Conservation (phyloP, 2,113 vertebrate species). For the Dasyornis broadbenti region DNA sequence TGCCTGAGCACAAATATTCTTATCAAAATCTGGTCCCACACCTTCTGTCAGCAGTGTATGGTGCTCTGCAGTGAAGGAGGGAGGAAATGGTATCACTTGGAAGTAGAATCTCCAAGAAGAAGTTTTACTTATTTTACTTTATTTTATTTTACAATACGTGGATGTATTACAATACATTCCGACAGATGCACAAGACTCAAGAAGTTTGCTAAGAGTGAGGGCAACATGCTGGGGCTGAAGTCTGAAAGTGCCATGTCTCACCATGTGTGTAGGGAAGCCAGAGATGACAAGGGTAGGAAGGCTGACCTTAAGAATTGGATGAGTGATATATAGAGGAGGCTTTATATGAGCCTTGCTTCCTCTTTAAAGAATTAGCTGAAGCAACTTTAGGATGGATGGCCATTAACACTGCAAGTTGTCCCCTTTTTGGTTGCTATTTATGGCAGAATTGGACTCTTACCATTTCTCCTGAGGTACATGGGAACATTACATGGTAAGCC, state of each 20-base stretch:
- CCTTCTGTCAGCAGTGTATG: neutral
- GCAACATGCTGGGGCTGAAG: neutral
- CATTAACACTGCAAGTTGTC: neutral
- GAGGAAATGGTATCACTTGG: neutral
- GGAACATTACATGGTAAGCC: neutral
- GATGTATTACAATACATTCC: neutral
- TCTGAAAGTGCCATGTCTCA: neutral
- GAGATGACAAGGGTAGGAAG: neutral
- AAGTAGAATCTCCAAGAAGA: neutral
- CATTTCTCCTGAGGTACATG: neutral
- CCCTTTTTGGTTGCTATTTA: neutral
- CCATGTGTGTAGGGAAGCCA: neutral
- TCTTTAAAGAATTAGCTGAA: neutral
- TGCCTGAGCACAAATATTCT: constrained; percentile 26
- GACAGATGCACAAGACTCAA: neutral
- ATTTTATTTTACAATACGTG: neutral
- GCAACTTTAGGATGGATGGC: neutral
- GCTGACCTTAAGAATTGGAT: neutral
- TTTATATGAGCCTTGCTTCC: neutral
- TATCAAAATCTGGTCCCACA: constrained; percentile 22
- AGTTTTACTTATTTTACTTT: neutral
- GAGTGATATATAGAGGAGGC: neutral
- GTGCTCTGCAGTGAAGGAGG: neutral
- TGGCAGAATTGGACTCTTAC: neutral
- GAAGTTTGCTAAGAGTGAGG: neutral